These are phyloP conservation scores for Dicranocentrus wangi DNA, from an alignment of 2,888 invertebrate genomes.

Conservation along the genomic window DNA sequence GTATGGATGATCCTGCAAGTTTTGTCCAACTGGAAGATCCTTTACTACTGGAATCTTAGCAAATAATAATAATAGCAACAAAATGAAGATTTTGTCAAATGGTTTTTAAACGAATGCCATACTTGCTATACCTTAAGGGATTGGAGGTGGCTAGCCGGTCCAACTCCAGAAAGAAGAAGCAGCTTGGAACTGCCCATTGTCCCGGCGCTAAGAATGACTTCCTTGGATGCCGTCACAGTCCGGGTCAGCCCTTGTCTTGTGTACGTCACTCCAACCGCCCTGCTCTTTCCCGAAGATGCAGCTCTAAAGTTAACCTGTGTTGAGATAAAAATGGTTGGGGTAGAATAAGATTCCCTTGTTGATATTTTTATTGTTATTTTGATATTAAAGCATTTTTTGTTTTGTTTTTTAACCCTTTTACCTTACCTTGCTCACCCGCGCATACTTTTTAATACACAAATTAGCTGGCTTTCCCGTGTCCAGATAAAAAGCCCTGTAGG, in stretches of 20 bases:
- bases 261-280: constrained; percentile 44
- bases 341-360: too few relatives aligned
- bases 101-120: too few relatives aligned
- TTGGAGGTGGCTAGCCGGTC: constrained; percentile 70
- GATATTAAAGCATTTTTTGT: not conserved
- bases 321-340: too few relatives aligned
- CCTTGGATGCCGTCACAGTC: constrained; percentile 34
- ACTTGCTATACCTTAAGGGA: not conserved
- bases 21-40: constrained; percentile 57
- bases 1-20: constrained; percentile 58
- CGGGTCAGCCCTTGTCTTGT: not conserved
- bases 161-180: constrained; percentile 49
- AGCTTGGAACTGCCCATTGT: constrained; percentile 41
- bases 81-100: not conserved
- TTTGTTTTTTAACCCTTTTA: not conserved
- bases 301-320: constrained; percentile 22
- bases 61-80: not conserved
- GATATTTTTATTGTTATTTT: too few relatives aligned
- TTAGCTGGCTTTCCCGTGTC: constrained; percentile 45
- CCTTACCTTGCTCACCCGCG: constrained; percentile 54
- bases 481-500: constrained; percentile 48
- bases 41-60: constrained; percentile 42
- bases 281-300: constrained; percentile 4
- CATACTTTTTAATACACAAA: constrained; percentile 62
- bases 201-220: constrained; percentile 55